A percentile compares a stretch with the other conserved stretches of the same genome.
Evolutionary conservation across 2,797 vertebrate genomes (phyloP).

Genomic region (Ctenochaetus hawaiiensis): DNA sequence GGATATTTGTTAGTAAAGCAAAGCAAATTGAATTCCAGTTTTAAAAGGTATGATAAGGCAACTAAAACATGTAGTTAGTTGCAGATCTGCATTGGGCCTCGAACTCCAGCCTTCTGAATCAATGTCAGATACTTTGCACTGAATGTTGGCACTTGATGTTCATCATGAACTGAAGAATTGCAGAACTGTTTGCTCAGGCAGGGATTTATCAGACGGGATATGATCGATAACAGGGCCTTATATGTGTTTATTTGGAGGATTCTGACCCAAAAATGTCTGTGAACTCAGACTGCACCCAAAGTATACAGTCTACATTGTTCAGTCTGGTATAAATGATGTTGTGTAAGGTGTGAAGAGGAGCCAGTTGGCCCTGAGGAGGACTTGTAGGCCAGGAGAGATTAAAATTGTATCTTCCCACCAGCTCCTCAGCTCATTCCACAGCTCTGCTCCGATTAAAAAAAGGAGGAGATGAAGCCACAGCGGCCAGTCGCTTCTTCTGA

Average conservation of each 20-base stretch:
- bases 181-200: conserved; percentile 17
- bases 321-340: background rate
- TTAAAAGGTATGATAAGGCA: background rate
- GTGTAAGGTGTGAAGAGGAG: background rate
- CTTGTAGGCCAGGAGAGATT: conserved; percentile 35
- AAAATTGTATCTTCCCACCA: conserved; percentile 34
- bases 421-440: conserved; percentile 27
- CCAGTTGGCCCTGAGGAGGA: conserved; percentile 1
- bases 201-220: conserved; percentile 24
- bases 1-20: too few relatives aligned
- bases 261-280: conserved; percentile 33
- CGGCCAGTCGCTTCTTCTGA: conserved; percentile 45
- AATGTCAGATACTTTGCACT: background rate
- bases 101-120: background rate
- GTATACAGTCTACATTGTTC: background rate
- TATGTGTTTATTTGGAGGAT: conserved; percentile 19
- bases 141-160: background rate
- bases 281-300: conserved; percentile 30
- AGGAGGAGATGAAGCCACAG: conserved; percentile 26
- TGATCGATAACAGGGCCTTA: conserved; percentile 1
- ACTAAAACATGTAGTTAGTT: too few relatives aligned
- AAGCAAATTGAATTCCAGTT: background rate
- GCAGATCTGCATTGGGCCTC: background rate
- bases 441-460: conserved; percentile 15
- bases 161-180: too few relatives aligned